Base-by-base conservation (phyloP, 2,797 vertebrate species). In the Chaenodraco wilsoni region DNA sequence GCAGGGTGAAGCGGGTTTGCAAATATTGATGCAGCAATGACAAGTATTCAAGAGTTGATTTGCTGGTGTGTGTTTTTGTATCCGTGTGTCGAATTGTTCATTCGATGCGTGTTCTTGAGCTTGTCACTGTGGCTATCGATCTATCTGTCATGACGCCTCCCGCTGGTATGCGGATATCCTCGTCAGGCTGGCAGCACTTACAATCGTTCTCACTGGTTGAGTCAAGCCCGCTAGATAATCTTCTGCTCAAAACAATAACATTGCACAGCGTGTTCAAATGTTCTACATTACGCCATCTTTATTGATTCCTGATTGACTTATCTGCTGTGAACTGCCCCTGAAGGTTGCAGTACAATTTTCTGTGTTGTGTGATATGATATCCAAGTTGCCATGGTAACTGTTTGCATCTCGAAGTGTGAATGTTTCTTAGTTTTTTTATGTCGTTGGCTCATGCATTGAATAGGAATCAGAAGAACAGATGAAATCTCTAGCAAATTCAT, bases 341-440 rank as follows among this genome's bases (percentile, higher is more conserved):
- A 82, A 70, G 79, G 76, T 82, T 81, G 61, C 84, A 44, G 57
- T 62, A 37, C 51, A 66, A 69, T 73, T 81, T 79, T 78, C 69
- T 55, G 63, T 82, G 72, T 83, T 81, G 80, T 84, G 75, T 63
- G 73, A 76, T 81, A 69, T 75, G 73, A 82, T 86, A 79, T 82
- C 49, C 37, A 84, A 76, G 89, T 94, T 91, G 74, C 83, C 85
- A 92, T 91, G 89, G 89, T 43, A 92, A 93, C 93, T 63, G 79
- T 90, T 90, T 89, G 83, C 87, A 88, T 89, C 68, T 86, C 78
- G 8, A 78, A 80, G 75, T 84, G 81, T 77, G 74, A 80, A 41
- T 72, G 58, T 66, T 58, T 52, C 48, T 58, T 27, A 27, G 27
- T 27, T 58, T 57, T 17, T 48, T 40, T 27, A 40, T 65, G 68